These are phyloP conservation scores for Pseudachorutes palmiensis DNA, from an alignment of 1,140 invertebrate species.

Conservation along the genomic window DNA sequence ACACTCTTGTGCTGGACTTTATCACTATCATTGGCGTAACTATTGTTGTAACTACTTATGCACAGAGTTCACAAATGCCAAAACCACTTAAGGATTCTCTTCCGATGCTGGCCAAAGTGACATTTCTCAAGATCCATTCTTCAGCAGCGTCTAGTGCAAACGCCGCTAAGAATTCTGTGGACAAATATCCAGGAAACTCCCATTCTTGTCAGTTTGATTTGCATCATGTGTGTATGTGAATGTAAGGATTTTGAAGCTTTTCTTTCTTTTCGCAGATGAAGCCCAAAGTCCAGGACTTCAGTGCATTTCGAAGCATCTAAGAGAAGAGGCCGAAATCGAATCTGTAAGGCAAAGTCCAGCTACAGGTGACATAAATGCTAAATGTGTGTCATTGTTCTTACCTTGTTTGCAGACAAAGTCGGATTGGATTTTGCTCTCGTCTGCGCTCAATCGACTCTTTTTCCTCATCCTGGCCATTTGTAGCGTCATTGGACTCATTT, in stretches of 20 bases:
- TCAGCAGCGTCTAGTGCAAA: too few relatives aligned
- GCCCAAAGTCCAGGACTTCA: not conserved
- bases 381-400: too few relatives aligned
- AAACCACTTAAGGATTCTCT: not conserved
- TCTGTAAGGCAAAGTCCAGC: not conserved
- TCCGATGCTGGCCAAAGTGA: not conserved
- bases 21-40: not conserved
- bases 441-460: not conserved
- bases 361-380: not conserved
- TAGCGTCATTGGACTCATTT: not conserved
- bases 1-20: not conserved
- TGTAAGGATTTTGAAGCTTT: not conserved
- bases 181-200: not conserved
- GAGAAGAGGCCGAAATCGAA: not conserved
- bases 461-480: not conserved
- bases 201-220: too few relatives aligned
- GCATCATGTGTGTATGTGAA: too few relatives aligned
- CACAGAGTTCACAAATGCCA: not conserved
- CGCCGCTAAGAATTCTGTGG: not conserved
- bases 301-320: not conserved
- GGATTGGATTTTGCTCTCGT: not conserved
- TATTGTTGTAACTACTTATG: not conserved
- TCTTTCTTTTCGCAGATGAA: slow-evolving; percentile 6
- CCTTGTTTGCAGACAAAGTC: not conserved
- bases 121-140: not conserved